Evolutionary conservation across 1,140 invertebrate species (phyloP).

Genomic region (Bombus huntii): DNA sequence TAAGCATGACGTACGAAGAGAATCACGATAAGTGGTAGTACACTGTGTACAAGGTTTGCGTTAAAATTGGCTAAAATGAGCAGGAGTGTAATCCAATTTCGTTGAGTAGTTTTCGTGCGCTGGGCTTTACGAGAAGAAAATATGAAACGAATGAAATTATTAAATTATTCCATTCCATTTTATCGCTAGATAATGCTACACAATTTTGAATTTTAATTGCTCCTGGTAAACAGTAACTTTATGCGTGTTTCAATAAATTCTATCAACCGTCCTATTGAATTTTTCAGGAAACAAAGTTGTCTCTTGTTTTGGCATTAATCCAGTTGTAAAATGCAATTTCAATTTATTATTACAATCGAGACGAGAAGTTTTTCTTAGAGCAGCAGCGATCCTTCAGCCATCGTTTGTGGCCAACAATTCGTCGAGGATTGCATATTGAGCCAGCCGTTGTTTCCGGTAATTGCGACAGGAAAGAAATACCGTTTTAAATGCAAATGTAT

Average conservation of each 20-base stretch:
- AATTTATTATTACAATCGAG: background rate
- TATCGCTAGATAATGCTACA: background rate
- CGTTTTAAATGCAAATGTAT: constrained; percentile 50
- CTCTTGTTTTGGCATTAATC: background rate
- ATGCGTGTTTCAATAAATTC: background rate
- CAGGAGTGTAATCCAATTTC: constrained; percentile 34
- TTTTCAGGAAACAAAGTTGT: background rate
- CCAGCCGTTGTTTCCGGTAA: background rate
- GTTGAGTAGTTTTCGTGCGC: background rate
- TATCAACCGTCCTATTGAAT: background rate
- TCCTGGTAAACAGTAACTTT: background rate
- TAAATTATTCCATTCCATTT: constrained; percentile 35
- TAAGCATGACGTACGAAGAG: constrained; percentile 12
- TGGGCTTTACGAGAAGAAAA: constrained; percentile 27
- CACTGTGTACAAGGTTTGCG: constrained; percentile 3
- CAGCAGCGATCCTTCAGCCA: background rate
- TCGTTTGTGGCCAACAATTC: background rate
- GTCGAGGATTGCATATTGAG: background rate
- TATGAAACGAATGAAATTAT: constrained; percentile 37
- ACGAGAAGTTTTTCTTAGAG: background rate
- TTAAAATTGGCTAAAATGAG: constrained; percentile 48
- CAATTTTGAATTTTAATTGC: constrained; percentile 17
- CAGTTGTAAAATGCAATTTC: background rate
- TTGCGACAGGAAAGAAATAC: constrained; percentile 24
- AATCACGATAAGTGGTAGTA: constrained; percentile 39